A percentile compares a stretch with the other conserved stretches of the same genome.
These are phyloP conservation scores for Semotilus atromaculatus DNA, from an alignment of 2,797 vertebrate species.

Conservation along the genomic window DNA sequence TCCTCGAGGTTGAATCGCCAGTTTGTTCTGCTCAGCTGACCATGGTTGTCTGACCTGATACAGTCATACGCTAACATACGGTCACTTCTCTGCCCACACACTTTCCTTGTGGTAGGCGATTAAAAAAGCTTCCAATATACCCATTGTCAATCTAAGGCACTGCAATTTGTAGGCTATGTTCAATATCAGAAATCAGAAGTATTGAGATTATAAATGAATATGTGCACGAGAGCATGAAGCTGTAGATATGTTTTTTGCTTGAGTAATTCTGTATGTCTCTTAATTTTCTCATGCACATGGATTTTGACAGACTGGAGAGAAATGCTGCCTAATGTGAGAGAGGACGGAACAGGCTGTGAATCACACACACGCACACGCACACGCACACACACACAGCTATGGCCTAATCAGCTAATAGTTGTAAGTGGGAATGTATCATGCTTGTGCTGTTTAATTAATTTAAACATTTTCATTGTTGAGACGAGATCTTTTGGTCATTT, in stretches of 20 bases:
- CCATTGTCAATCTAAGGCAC: background rate
- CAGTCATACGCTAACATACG: background rate
- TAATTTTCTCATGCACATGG: constrained; percentile 24
- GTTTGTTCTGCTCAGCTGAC: constrained; percentile 25
- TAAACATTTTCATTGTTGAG: constrained; percentile 7
- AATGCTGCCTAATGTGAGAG: constrained; percentile 8
- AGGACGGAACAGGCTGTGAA: constrained; percentile 14
- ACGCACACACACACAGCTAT: background rate
- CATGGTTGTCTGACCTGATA: background rate
- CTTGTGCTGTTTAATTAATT: constrained; percentile 24
- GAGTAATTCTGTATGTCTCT: constrained; percentile 25
- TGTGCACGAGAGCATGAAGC: constrained; percentile 6
- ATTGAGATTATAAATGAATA: background rate
- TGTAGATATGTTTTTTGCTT: constrained; percentile 5
- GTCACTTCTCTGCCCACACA: background rate
- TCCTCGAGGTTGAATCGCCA: background rate
- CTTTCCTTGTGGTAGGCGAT: background rate
- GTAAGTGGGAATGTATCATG: constrained; percentile 12
- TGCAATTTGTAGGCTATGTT: background rate
- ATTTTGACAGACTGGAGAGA: constrained; percentile 22
- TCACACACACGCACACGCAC: constrained; percentile 2
- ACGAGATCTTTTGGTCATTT: background rate
- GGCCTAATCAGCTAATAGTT: constrained; percentile 34
- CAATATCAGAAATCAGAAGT: background rate
- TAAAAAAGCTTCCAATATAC: background rate